phyloP scores from a whole-genome alignment of 2,113 vertebrate genomes.

The Leucopsar rothschildi region DNA sequence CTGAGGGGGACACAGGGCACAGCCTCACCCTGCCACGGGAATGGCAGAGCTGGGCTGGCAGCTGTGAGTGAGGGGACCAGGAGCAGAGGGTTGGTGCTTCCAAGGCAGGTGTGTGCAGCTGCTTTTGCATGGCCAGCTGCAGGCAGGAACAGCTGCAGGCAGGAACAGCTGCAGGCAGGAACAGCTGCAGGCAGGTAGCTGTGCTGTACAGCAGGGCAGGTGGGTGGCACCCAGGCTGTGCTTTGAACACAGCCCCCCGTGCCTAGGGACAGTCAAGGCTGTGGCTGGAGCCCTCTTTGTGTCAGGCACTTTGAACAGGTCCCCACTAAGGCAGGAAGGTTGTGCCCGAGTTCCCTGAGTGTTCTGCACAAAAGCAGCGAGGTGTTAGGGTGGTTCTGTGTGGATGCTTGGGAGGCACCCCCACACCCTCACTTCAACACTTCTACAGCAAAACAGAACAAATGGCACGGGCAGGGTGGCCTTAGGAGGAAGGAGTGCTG shows the following conservation, averaged over 20 bases:
- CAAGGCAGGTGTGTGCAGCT: not conserved
- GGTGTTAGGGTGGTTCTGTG: not conserved
- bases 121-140: not conserved
- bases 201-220: not conserved
- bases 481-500: not conserved
- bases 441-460: not conserved
- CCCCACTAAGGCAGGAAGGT: not conserved
- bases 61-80: not conserved
- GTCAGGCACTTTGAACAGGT: not conserved
- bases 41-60: not conserved
- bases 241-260: fast-evolving
- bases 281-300: not conserved
- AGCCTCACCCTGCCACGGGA: fast-evolving
- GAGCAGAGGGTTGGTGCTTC: not conserved
- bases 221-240: not conserved
- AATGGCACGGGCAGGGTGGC: fast-evolving
- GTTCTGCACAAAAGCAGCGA: fast-evolving
- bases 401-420: not conserved
- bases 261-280: not conserved
- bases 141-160: not conserved
- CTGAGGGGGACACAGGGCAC: not conserved
- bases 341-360: not conserved
- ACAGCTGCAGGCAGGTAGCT: not conserved
- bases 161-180: too few species aligned
- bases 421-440: not conserved